Evolutionary conservation across 1,140 invertebrate genomes (phyloP).

Genomic region (Steinernema feltiae): DNA sequence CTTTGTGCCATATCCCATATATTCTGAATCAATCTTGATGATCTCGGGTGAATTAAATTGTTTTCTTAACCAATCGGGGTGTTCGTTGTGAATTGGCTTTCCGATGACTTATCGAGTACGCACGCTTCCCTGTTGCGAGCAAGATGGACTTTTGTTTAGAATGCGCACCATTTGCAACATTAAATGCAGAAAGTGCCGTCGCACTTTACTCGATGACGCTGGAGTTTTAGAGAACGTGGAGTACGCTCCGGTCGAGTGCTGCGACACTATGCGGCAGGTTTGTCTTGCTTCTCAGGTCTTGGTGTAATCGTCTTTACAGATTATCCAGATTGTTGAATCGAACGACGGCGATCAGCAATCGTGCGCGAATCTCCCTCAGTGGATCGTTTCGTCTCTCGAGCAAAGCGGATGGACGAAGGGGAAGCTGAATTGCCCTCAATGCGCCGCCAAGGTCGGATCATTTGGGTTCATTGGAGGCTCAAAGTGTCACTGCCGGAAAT

Average conservation of each 20-base stretch:
- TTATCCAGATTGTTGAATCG: neutral
- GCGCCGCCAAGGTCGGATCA: neutral
- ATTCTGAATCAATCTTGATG: too few relatives aligned
- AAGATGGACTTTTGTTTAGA: too few relatives aligned
- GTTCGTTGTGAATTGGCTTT: too few relatives aligned
- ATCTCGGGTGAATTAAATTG: neutral
- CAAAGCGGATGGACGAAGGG: neutral
- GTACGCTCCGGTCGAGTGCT: neutral
- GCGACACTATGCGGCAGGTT: neutral
- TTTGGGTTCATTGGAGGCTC: neutral
- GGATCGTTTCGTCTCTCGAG: neutral
- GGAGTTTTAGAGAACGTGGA: neutral
- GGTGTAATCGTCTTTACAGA: neutral
- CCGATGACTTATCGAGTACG: too few relatives aligned
- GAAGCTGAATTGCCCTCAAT: neutral
- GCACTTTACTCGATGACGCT: neutral
- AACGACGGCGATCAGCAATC: neutral
- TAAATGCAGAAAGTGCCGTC: neutral
- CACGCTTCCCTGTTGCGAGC: too few relatives aligned
- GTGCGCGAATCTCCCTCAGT: neutral
- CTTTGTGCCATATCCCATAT: neutral
- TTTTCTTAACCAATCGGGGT: too few relatives aligned
- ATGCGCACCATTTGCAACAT: neutral
- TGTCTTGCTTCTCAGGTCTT: neutral
- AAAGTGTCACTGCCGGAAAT: neutral